phyloP scores from a whole-genome alignment of 1,140 invertebrate genomes.

The Hydropsyche tenuis region DNA sequence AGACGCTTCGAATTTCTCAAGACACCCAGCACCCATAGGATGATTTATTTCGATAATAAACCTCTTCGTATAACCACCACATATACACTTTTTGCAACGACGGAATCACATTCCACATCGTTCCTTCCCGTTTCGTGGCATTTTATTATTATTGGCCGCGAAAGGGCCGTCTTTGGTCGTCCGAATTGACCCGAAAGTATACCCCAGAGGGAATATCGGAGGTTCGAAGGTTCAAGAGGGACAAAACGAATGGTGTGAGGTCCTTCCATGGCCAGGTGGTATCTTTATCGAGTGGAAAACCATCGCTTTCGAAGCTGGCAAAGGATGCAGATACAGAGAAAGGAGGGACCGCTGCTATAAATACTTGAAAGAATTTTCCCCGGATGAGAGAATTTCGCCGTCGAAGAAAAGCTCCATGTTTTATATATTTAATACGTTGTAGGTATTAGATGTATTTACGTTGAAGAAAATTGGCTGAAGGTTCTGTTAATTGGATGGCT shows the following conservation, averaged over 20 bases:
- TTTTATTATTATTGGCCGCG: slow-evolving; percentile 21
- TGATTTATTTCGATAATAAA: too few relatives aligned
- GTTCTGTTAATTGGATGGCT: too few relatives aligned
- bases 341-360: not conserved
- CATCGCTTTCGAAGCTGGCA: not conserved
- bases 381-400: not conserved
- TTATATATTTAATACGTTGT: too few relatives aligned
- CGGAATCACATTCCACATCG: not conserved
- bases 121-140: not conserved
- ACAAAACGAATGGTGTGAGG: too few relatives aligned
- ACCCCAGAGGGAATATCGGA: not conserved
- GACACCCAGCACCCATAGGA: too few relatives aligned
- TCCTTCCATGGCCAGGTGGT: not conserved
- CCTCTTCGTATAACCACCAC: too few relatives aligned
- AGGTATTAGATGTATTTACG: too few relatives aligned
- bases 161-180: slow-evolving; percentile 15
- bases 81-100: not conserved
- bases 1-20: too few relatives aligned
- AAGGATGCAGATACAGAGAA: not conserved
- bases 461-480: too few relatives aligned
- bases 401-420: too few relatives aligned
- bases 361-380: slow-evolving; percentile 23
- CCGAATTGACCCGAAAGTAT: not conserved
- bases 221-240: not conserved
- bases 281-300: slow-evolving; percentile 24